Conservation (phyloP, 2,113 vertebrate species). For the Tympanuchus pallidicinctus region DNA sequence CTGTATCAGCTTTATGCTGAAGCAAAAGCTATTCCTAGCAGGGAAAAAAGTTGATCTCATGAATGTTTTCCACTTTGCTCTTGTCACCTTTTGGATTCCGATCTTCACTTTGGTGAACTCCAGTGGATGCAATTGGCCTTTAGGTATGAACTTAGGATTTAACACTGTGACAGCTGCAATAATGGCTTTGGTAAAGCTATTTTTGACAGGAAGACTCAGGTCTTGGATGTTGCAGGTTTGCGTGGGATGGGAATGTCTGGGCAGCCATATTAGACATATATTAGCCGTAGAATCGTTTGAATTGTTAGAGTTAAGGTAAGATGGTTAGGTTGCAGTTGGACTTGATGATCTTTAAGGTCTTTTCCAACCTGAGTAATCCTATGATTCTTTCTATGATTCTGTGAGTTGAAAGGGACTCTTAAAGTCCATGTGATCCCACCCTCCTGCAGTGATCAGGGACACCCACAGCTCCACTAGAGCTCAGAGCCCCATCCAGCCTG, state of each 20-base stretch:
- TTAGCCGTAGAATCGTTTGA: too few species aligned
- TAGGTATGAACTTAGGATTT: neutral
- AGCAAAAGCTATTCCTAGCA: neutral
- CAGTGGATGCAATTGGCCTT: neutral
- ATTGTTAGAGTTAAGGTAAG: too few species aligned
- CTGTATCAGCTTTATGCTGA: neutral
- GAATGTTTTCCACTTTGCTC: neutral
- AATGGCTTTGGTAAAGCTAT: neutral
- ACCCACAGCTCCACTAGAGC: too few species aligned
- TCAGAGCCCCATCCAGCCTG: too few species aligned
- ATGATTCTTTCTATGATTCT: too few species aligned
- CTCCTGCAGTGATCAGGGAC: too few species aligned
- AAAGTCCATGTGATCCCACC: too few species aligned
- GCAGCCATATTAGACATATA: too few species aligned
- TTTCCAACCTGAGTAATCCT: too few species aligned
- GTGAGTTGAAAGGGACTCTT: too few species aligned
- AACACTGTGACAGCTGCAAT: neutral
- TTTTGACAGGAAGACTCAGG: neutral
- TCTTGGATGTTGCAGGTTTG: neutral
- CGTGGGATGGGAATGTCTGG: neutral
- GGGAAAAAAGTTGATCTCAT: neutral
- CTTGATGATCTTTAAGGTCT: too few species aligned
- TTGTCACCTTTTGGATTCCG: neutral
- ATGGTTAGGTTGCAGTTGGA: too few species aligned
- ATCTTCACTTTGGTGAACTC: neutral